A percentile compares a stretch with the other conserved stretches of the same genome.
Conservation (phyloP, 2,797 vertebrate genomes). For the Moxostoma hubbsi region DNA sequence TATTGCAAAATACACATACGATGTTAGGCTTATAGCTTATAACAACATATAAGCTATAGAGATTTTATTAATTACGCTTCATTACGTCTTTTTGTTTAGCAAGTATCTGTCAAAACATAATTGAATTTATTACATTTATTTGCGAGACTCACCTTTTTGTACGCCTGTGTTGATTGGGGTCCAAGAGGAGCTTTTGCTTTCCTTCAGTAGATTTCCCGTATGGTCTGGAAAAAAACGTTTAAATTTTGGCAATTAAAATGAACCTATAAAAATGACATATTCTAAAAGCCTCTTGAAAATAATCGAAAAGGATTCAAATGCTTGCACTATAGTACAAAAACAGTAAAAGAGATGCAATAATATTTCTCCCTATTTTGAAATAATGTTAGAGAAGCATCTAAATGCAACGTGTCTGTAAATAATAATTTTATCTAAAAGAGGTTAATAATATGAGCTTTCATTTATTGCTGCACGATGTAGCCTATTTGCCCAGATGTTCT, state of each 20-base stretch:
- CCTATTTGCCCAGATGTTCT: slow-evolving; percentile 33
- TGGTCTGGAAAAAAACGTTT: slow-evolving; percentile 82
- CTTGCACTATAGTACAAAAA: not conserved
- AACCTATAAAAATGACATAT: not conserved
- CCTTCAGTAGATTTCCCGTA: slow-evolving; percentile 93
- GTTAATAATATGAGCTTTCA: slow-evolving; percentile 26
- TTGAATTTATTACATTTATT: too few species aligned
- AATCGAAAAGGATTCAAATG: not conserved
- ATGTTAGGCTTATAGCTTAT: too few species aligned
- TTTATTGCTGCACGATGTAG: not conserved
- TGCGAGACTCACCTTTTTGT: slow-evolving; percentile 89
- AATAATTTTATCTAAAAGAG: slow-evolving; percentile 11
- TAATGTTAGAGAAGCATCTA: not conserved
- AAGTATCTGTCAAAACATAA: not conserved
- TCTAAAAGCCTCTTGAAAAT: not conserved
- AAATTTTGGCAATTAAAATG: slow-evolving; percentile 22
- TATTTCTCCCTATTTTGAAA: not conserved
- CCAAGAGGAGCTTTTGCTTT: slow-evolving; percentile 90
- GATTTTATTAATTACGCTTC: not conserved
- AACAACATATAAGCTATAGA: too few species aligned
- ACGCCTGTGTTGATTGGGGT: slow-evolving; percentile 89
- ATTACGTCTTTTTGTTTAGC: not conserved
- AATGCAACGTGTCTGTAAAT: not conserved
- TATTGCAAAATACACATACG: too few species aligned
- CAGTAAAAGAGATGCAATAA: not conserved